Base-by-base conservation (phyloP, 2,888 invertebrate species). In the Nemoura dubitans region DNA sequence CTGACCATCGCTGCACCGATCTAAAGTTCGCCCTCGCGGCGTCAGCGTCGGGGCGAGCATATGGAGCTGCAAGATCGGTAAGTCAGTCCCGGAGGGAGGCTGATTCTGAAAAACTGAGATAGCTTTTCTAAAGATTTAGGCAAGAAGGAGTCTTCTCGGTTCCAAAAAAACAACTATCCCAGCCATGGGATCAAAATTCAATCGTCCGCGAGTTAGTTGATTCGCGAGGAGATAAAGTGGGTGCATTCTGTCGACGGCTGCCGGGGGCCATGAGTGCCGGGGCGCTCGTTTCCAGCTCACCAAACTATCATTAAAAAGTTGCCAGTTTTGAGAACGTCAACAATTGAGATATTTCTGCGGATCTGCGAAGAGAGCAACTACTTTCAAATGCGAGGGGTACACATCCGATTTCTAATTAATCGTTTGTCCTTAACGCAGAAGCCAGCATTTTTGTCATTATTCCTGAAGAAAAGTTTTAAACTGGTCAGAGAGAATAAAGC, bases 51-150 rank as follows among this genome's bases (percentile, higher is more conserved):
- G 36, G 36, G 10, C 59, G 59, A 59, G 14, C 59, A 59, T 36
- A 36, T 36, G 36, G 10, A 36, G 10, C 36, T 36, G 36, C 3
- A 36, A 36, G 36, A 36, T 6, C 36, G 76, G 21, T 21, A 76
- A 76, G 76, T 78, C 78, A 78, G 28, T 78, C 78, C 78, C 78
- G 28, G 28, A 78, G 78, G 78, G 78, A 27, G 78, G 5, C 78
- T 78, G 78, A 78, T 78, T 78, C 78, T 78, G 78, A 78, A 78
- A 78, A 26, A 78, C 28, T 78, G 78, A 78, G 78, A 78, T 78
- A 28, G 78, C 78, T 78, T 78, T 78, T 78, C 78, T 26, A 78
- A 78, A 78, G 78, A 78, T 78, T 78, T 78, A 78, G 78, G 26
- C 26, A 78, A 78, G n/a, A 78, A 25, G 10, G 59, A 78, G 28